Evolutionary conservation across 2,113 vertebrate species (phyloP), one percentile per base, ranked within the genome.

Genomic region (Antigone vipio): DNA sequence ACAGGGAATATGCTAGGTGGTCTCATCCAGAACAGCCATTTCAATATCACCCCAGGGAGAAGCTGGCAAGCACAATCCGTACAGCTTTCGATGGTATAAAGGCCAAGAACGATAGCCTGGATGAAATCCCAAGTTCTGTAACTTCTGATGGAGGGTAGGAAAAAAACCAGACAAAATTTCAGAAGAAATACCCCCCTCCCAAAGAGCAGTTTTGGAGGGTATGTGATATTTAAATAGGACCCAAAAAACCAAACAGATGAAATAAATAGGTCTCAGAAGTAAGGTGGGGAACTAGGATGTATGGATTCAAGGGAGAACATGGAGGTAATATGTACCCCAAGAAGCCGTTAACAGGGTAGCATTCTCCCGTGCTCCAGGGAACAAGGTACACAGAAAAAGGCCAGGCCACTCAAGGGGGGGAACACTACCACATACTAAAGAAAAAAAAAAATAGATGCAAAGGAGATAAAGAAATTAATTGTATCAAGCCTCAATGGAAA

Each of bases 1-100:
- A 52, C 26, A 32, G 44, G 40, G 23, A 59, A 49, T 24, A 6
- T 0, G 2, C 15, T 1, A 1, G 3, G 23, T n/a, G 44, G 34
- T 27, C 52, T 72, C 30, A 27, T n/a, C 23, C 78, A 32, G 12
- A 58, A 21, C 58, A 45, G 17, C 24, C 44, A 23, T 30, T 53
- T 52, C 44, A 45, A 0, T 23, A 55, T 12, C 17, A 32, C 5
- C 15, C 26, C 59, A 34, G 10, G 38, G 23, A 78, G 66, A 40
- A 60, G 34, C 11, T 77, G 29, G 59, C 50, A 77, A 83, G 38
- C 21, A 32, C 6, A 11, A 10, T 44, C 27, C 3, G 0, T 30
- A 15, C 6, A 15, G n/a, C 22, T 72, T 53, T 27, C 34, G 23
- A n/a, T 23, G 15, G 26, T 52, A 40, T 5, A 52, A 77, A 77